Conservation (phyloP, 2,113 vertebrate genomes). For the Lepus americanus region DNA sequence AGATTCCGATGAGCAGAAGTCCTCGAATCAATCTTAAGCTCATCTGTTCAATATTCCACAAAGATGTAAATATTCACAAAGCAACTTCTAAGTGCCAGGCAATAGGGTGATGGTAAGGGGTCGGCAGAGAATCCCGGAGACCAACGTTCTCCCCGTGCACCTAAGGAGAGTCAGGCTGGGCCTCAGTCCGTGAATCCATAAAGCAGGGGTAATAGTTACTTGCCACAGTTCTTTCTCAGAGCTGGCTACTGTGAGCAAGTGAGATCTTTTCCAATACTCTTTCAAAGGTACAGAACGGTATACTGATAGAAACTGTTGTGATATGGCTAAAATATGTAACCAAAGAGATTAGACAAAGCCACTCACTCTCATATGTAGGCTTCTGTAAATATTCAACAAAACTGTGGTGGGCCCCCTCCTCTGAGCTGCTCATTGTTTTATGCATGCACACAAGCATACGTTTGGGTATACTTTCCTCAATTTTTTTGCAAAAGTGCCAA, state of each 20-base stretch:
- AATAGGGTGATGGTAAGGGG: not conserved
- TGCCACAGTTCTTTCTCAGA: conserved; percentile 24
- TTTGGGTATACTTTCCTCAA: not conserved
- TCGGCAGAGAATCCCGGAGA: not conserved
- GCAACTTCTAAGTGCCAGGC: not conserved
- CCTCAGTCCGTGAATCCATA: not conserved
- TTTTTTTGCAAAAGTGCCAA: conserved; percentile 10
- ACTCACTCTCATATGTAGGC: not conserved
- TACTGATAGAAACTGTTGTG: not conserved
- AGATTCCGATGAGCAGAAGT: not conserved
- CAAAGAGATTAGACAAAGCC: not conserved
- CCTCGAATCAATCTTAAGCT: not conserved
- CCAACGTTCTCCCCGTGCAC: not conserved
- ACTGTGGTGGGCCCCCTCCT: not conserved
- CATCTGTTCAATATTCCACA: not conserved
- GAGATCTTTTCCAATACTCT: not conserved
- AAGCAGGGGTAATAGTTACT: not conserved
- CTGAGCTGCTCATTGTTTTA: not conserved
- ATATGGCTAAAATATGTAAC: not conserved
- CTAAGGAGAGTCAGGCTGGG: not conserved
- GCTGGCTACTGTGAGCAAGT: not conserved
- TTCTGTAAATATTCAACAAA: not conserved
- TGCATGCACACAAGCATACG: not conserved
- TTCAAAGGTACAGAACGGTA: conserved; percentile 6
- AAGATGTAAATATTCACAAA: not conserved